Percentiles rank a stretch among this genome's conserved stretches.
Conservation (phyloP, 2,113 vertebrate species). For the Melanostigma gelatinosum region DNA sequence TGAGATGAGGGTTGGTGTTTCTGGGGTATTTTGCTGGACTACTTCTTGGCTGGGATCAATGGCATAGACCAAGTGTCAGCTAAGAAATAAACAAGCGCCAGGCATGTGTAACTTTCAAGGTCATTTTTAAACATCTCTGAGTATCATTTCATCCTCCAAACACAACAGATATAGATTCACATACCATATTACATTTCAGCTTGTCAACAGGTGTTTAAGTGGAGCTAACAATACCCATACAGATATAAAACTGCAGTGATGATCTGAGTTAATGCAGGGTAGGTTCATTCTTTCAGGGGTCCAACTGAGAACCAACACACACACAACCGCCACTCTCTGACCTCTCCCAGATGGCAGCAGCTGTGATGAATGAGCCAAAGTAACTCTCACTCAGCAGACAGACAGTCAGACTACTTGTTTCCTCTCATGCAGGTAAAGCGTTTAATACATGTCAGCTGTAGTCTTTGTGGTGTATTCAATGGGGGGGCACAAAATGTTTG, state of each 20-base stretch:
- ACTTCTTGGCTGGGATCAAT: background rate
- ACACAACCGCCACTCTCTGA: background rate
- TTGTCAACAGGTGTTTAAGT: slow-evolving; percentile 23
- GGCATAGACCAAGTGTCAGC: background rate
- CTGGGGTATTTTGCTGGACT: no score
- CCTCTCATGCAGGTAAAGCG: background rate
- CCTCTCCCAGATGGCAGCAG: slow-evolving; percentile 53
- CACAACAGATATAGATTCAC: background rate
- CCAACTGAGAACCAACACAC: slow-evolving; percentile 27
- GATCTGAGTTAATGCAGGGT: slow-evolving; percentile 44
- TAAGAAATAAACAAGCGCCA: background rate
- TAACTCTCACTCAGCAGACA: slow-evolving; percentile 43
- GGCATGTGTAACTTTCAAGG: background rate
- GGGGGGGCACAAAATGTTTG: background rate
- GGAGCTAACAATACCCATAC: slow-evolving; percentile 16
- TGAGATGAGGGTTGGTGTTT: background rate
- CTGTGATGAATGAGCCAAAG: slow-evolving; percentile 59
- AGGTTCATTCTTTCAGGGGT: slow-evolving; percentile 38
- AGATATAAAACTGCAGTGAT: slow-evolving; percentile 15
- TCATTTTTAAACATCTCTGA: background rate
- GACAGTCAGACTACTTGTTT: slow-evolving; percentile 11
- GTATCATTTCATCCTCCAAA: background rate
- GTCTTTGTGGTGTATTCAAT: background rate
- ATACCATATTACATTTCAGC: background rate
- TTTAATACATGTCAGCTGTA: background rate